Base-by-base conservation (phyloP, 1,140 invertebrate species). In the Teleogryllus occipitalis region DNA sequence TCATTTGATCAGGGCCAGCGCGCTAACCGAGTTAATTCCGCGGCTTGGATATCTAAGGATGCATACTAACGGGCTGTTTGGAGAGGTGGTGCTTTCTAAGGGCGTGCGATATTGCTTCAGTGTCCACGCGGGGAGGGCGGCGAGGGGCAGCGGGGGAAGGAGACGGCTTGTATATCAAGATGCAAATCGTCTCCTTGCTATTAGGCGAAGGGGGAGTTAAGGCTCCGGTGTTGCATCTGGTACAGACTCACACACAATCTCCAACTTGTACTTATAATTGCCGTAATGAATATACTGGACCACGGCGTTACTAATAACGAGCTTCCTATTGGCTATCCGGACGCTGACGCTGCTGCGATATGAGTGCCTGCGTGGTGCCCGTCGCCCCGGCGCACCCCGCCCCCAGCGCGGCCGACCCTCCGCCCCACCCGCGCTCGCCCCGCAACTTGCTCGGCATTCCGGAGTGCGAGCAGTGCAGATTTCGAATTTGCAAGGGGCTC, bases 181-280 rank as follows among this genome's bases (percentile, higher is more conserved):
- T 65, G 54, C 54, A 65, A 65, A 65, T 65, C 54, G 54, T 65
- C 54, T 65, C 54, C 54, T 65, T 65, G 10, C 54, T 65, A 65
- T 65, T 65, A 65, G 54, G 18, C 54, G 54, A 65, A 65, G 54
- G 54, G 54, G 54, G 54, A 65, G 54, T 65, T 65, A 65, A 65
- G 54, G 54, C 54, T 65, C 54, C 54, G 18, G 18, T 65, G 54
- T 7, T 65, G 54, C 54, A 65, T 65, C 54, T 65, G 54, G 10
- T 65, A 65, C 54, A 65, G 54, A 65, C 54, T 65, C 54, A 65
- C 54, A 65, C 54, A 65, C 54, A 65, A 65, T 65, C 54, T 14
- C 54, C 54, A 65, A 65, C 54, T 65, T 65, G 54, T 65, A 65
- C 54, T 65, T 65, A 65, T 65, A 65, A 65, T 65, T 65, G 54